A percentile compares a stretch with the other conserved stretches of the same genome.
These are phyloP conservation scores for Leucophora obtusa DNA, from an alignment of 2,888 invertebrate species.

Conservation along the genomic window DNA sequence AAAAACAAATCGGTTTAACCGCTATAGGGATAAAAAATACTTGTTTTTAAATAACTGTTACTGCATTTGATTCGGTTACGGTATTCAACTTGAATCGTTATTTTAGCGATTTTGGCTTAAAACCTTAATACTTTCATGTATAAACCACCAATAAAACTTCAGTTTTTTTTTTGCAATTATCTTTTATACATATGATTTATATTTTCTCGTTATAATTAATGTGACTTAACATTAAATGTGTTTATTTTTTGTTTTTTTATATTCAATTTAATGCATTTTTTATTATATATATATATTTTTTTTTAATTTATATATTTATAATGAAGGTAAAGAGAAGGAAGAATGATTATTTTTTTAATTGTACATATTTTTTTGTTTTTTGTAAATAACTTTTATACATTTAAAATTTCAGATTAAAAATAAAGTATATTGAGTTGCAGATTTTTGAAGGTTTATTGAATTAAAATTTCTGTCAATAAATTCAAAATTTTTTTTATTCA, in stretches of 20 bases:
- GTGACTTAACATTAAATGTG: constrained; percentile 60
- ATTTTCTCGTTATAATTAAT: constrained; percentile 47
- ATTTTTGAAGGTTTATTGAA: background rate
- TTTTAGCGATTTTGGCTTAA: too few species aligned
- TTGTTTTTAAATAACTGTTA: too few species aligned
- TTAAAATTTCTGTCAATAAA: background rate
- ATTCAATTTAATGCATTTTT: constrained; percentile 45
- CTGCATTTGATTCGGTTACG: too few species aligned
- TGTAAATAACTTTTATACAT: constrained; percentile 37
- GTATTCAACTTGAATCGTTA: too few species aligned
- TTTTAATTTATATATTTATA: constrained; percentile 34
- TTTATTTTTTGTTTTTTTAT: constrained; percentile 43
- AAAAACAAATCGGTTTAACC: too few species aligned
- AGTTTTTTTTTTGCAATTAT: constrained; percentile 56
- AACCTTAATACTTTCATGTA: too few species aligned
- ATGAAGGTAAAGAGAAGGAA: background rate
- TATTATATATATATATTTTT: background rate
- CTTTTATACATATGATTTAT: constrained; percentile 61
- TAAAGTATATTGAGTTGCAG: constrained; percentile 15
- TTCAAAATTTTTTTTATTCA: background rate
- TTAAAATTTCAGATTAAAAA: constrained; percentile 17
- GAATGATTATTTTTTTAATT: constrained; percentile 1
- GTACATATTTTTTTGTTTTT: constrained; percentile 40
- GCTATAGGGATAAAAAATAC: too few species aligned
- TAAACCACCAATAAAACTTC: too few species aligned